Base-by-base conservation (phyloP, 2,113 vertebrate genomes). In the Eidolon helvum region DNA sequence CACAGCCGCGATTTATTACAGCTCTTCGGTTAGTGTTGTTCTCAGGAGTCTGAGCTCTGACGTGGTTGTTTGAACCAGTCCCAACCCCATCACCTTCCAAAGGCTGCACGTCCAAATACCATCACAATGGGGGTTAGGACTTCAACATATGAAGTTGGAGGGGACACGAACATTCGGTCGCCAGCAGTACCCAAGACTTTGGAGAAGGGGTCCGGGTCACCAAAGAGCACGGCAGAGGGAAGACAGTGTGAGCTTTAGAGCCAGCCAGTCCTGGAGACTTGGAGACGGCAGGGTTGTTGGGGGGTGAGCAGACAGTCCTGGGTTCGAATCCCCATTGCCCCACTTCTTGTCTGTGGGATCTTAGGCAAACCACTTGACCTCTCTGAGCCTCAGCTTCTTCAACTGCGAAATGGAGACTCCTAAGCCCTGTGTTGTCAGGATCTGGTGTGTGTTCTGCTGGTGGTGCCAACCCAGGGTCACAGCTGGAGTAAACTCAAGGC, bases 41-140 rank as follows among this genome's bases (percentile, higher is more conserved):
- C 24, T 87, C 55, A 80, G 87, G 55, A 79, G n/a, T 30, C 78
- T 91, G 61, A 38, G 80, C 75, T 95, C 85, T 91, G 87, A 91
- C 40, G 8, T 87, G 57, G 28, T 5, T 69, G 9, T 83, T 96
- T 68, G 83, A 91, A 74, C 24, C 28, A 91, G 10, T 79, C 87
- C 15, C 1, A 28, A 40, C 75, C 84, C 40, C 12, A 38, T 71
- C 48, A 18, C 35, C 35, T 55, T 55, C 40, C 84, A n/a, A 48
- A 28, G 65, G 28, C n/a, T 1, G 1, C 19, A 94, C 14, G 26
- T 12, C 65, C 53, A 26, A 61, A 40, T 35, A 71, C n/a, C 40
- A 26, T 61, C 65, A 71, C 28, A 35, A 7, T 21, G 77, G 2
- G 63, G 24, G 30, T 48, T 48, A 71, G 16, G 38, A 33, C 14